Percentiles rank a stretch among this genome's conserved stretches.
These are phyloP conservation scores for Drosophila anceps DNA, from an alignment of 2,888 invertebrate genomes.

Conservation along the genomic window DNA sequence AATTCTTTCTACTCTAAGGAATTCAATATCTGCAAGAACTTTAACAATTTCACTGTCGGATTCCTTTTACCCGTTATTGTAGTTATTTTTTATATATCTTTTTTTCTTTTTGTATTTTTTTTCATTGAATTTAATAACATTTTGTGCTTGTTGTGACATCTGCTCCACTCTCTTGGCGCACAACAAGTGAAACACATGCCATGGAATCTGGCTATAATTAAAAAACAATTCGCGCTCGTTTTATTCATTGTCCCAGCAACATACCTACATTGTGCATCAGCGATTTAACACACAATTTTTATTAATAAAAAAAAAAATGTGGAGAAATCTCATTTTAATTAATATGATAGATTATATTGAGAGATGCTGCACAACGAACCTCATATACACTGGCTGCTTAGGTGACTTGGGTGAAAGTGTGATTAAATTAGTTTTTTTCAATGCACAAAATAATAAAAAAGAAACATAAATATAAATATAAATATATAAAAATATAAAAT, in stretches of 20 bases:
- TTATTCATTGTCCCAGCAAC: background rate
- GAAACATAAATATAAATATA: too few species aligned
- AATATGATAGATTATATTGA: background rate
- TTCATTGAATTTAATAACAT: constrained; percentile 1
- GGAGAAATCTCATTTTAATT: constrained; percentile 4
- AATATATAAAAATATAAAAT: too few species aligned
- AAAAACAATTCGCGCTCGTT: constrained; percentile 2
- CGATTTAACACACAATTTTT: background rate
- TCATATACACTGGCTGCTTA: background rate
- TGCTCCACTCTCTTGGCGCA: background rate
- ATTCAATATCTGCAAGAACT: constrained; percentile 9
- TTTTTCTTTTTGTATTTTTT: background rate
- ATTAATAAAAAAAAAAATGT: background rate
- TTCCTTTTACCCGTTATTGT: constrained; percentile 3
- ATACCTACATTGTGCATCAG: background rate
- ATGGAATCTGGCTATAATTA: constrained; percentile 1
- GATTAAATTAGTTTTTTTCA: too few species aligned
- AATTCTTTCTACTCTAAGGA: constrained; percentile 1
- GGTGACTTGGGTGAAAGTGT: too few species aligned
- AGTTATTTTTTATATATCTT: too few species aligned
- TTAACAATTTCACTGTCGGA: constrained; percentile 1
- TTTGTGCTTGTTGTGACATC: background rate
- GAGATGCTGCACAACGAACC: background rate
- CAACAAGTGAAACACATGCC: background rate
- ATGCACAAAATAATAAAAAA: too few species aligned